Conservation (phyloP, 2,113 vertebrate species). For the Perca schrenkii region DNA sequence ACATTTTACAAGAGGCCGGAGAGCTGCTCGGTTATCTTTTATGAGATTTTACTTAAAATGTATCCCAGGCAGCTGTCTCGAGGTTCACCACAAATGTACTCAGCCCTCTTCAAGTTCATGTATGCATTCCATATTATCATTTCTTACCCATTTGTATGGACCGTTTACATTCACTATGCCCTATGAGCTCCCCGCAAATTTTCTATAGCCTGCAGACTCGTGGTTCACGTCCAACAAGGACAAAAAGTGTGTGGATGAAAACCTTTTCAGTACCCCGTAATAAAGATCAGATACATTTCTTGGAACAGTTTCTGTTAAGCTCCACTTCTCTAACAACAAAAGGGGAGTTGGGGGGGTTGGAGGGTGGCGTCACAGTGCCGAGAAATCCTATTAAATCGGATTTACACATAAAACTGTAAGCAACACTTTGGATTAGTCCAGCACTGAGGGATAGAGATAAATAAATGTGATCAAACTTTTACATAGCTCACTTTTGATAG, state of each 20-base stretch:
- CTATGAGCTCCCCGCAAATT: not conserved
- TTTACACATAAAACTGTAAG: slow-evolving; percentile 36
- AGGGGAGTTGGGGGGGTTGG: not conserved
- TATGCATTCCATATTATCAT: not conserved
- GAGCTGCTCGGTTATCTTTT: slow-evolving; percentile 24
- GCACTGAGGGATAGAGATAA: not conserved
- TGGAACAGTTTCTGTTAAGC: slow-evolving; percentile 30
- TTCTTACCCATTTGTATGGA: not conserved
- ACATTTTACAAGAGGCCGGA: slow-evolving; percentile 43
- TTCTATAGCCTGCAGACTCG: not conserved
- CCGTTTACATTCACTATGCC: not conserved
- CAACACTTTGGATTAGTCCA: slow-evolving; percentile 3
- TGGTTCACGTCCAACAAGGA: slow-evolving; percentile 41
- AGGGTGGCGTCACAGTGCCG: not conserved
- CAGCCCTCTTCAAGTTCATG: not conserved
- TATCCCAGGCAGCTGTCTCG: slow-evolving; percentile 21
- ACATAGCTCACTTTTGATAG: not conserved
- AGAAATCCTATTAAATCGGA: slow-evolving; percentile 40
- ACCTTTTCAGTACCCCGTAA: slow-evolving; percentile 24
- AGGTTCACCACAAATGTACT: slow-evolving; percentile 19
- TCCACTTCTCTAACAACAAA: slow-evolving; percentile 21
- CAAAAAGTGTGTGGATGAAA: slow-evolving; percentile 25
- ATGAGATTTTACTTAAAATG: slow-evolving; percentile 21
- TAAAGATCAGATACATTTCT: slow-evolving; percentile 37
- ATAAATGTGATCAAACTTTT: not conserved